phyloP scores from a whole-genome alignment of 1,140 invertebrate species.

The Hyposmocoma kahamanoa region DNA sequence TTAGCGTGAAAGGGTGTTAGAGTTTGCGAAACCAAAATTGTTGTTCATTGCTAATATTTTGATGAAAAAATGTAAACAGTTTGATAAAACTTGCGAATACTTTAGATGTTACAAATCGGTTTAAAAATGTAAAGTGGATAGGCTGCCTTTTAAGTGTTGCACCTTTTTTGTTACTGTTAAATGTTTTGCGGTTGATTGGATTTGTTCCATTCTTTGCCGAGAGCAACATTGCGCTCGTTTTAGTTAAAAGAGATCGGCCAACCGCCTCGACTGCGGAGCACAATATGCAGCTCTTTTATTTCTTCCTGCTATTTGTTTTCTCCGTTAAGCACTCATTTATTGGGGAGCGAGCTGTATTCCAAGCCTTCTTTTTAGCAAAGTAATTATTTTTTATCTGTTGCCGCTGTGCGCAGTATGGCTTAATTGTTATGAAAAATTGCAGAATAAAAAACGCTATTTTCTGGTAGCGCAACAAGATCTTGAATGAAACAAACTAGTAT shows the following conservation, averaged over 20 bases:
- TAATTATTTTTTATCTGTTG: slow-evolving; percentile 24
- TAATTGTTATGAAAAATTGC: slow-evolving; percentile 1
- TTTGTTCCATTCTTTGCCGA: slow-evolving; percentile 41
- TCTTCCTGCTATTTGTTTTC: slow-evolving; percentile 29
- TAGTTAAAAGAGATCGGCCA: slow-evolving; percentile 33
- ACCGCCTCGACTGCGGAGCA: slow-evolving; percentile 33
- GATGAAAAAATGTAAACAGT: too few relatives aligned
- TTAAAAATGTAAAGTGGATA: not conserved
- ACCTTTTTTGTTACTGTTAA: slow-evolving; percentile 17
- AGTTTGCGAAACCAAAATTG: slow-evolving; percentile 1
- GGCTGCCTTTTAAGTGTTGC: slow-evolving; percentile 13
- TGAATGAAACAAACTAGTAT: too few relatives aligned
- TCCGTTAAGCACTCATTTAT: slow-evolving; percentile 25
- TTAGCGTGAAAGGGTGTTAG: slow-evolving; percentile 7
- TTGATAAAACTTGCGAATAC: too few relatives aligned
- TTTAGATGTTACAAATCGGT: too few relatives aligned
- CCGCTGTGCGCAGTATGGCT: not conserved
- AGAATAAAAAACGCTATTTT: too few relatives aligned
- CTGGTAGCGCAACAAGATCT: too few relatives aligned
- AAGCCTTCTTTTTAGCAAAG: slow-evolving; percentile 11
- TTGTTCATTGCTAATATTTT: too few relatives aligned
- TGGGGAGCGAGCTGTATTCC: slow-evolving; percentile 16
- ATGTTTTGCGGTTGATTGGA: slow-evolving; percentile 42
- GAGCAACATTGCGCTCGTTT: slow-evolving; percentile 21
- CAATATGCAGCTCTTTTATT: slow-evolving; percentile 33